Evolutionary conservation across 2,888 invertebrate species (phyloP), one percentile per base, ranked within the genome.

Genomic region (Julus scandinavius): DNA sequence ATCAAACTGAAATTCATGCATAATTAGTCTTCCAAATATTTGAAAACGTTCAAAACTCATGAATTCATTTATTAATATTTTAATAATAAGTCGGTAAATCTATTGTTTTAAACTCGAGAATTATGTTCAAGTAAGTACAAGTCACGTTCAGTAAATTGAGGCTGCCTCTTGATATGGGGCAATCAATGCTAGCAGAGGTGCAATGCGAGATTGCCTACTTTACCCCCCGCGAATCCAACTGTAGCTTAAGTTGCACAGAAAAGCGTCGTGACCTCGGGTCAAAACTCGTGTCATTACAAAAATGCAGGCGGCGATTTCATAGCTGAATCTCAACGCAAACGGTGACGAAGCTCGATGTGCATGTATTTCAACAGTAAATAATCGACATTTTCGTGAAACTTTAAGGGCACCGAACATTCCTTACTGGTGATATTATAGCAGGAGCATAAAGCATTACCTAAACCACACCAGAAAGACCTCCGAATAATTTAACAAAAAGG

Each of bases 321-420:
- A 80, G 80, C 38, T 80, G 80, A 80, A 80, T 38, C 38, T 38
- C 80, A 80, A 80, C 80, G 38, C 80, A 80, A 15, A 80, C 38
- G 38, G 38, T 40, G 38, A 38, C 80, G 80, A 80, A 80, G 29
- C 38, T 80, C 80, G 38, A 80, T 80, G 80, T 80, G 80, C 80
- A 80, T 80, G 80, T 38, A 80, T 80, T 80, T 80, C 80, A 80
- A 80, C 80, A 80, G 38, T 80, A 80, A 80, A 80, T n/a, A 80
- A 80, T 80, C 80, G 80, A 38, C 15, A 80, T 80, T 80, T 29
- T 38, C 80, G 38, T 38, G 80, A 80, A 80, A 17, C 13, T 54
- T 80, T 80, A 54, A 45, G 45, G 45, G 63, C 80, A 80, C 80
- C 38, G 38, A 80, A 80, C 38, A 40, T 80, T 38, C 80, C 38